Evolutionary conservation across 1,140 invertebrate genomes (phyloP), one percentile per base, ranked within the genome.

Genomic region (Diorhabda carinulata): DNA sequence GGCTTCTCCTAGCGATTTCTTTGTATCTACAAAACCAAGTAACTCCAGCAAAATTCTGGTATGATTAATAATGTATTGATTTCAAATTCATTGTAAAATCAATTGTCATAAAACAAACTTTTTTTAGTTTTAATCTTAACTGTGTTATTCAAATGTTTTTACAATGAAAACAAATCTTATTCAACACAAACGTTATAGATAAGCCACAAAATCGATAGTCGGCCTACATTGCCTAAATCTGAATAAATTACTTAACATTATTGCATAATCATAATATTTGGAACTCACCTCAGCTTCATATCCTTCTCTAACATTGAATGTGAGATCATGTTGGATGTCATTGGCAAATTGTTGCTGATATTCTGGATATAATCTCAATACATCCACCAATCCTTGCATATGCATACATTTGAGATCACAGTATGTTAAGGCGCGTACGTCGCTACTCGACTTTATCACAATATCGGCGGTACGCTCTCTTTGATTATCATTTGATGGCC

Each of bases 371-470:
- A 97, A 82, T 5, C 92, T 84, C 3, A 98, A 83, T 0, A 96
- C 94, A 71, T 97, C 94, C n/a, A 95, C 88, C 5, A 98, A 84
- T 2, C 95, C 95, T 59, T 88, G 87, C 84, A 97, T 93, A 81
- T 95, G 89, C 70, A 98, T 93, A 81, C 94, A 96, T 81, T 98
- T 97, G 43, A 98, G 84, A 84, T 98, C 96, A 82, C 96, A 98
- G 81, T 97, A 97, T 41, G 95, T 97, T 42, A 97, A 85, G 40
- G 95, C 95, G 82, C 89, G 81, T 10, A 98, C 95, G 79, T 98
- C 95, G 82, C 94, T 95, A 78, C 92, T 95, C 4, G 94, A 97
- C 80, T 96, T 96, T 5, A 96, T 90, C 4, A 97, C 87, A 2
- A 92, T 89, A 77, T 97, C 93, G 2, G 83, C 76, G 75, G 84